Base-by-base conservation (phyloP, 2,113 vertebrate species). In the Rhizomys pruinosus region DNA sequence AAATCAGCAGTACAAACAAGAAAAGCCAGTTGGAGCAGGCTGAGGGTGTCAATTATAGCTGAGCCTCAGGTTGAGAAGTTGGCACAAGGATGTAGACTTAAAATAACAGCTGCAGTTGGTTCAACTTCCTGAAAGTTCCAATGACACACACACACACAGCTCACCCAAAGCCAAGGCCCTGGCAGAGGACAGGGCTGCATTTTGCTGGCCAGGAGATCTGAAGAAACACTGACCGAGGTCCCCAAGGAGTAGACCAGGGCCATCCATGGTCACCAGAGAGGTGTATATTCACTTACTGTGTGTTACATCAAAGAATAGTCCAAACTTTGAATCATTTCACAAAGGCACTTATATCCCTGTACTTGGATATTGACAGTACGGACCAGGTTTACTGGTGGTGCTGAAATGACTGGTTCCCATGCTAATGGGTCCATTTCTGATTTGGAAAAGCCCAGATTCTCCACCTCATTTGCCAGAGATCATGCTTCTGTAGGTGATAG, bases 301-400 rank as follows among this genome's bases (percentile, higher is more conserved):
- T 72, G 68, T 37, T 22, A 71, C 68, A 68, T 73, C 2, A 59
- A 80, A 82, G 55, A 7, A 84, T n/a, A 93, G 32, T 34, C 55
- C 34, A 74, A 93, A 94, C 29, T 71, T 47, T 42, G 37, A 71
- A 55, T 74, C 68, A 59, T 94, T 94, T 76, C 39, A 47, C 10
- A 73, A 34, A 34, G n/a, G 5, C 37, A 95, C 39, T 57, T 79
- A 12, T 8, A 23, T 73, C 16, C 3, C 2, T 89, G 4, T 71
- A 57, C 27, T 23, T 42, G 57, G 32, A 74, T 32, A 74, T 32
- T 27, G 11, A 71, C 42, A 13, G 3, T 2, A 22, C 34, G 57
- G 22, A 22, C 3, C 44, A 34, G 29, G 8, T 78, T 90, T 88
- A 63, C 32, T 87, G 34, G 71, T 39, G 23, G 12, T 47, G 19